Evolutionary conservation across 2,888 invertebrate genomes (phyloP), one percentile per base, ranked within the genome.

Genomic region (Operophtera brumata): DNA sequence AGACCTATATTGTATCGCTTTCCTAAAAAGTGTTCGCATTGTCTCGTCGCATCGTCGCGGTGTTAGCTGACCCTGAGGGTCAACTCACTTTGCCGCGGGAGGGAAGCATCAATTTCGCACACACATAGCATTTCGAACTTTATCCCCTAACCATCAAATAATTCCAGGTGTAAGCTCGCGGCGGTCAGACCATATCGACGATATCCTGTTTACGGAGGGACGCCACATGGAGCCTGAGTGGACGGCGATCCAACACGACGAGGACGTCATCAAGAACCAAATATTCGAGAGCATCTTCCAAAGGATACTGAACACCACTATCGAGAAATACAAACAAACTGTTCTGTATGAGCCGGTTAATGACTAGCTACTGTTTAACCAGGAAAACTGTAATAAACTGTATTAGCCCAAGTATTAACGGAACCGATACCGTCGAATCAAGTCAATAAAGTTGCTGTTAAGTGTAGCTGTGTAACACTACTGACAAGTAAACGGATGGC

Each of bases 211-310:
- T 59, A 69, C 84, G 12, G 89, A 90, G 61, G 90, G 88, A 90
- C 77, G 84, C 0, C 81, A 84, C n/a, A 84, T 84, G 55, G 90
- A 90, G 62, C 82, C 85, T 1, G 86, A 87, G 57, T 90, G 90
- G 90, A 88, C 87, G 0, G 69, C 83, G 0, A 70, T 87, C 0
- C 86, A 88, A 64, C 65, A 70, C 0, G 88, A 88, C 64, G 90
- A 90, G 47, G 82, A 77, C 12, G 48, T 67, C 8, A 84, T 90
- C 48, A 90, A 90, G 53, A 86, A 82, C 59, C 86, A 88, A 62
- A 70, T 89, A 5, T 89, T 88, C 63, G 88, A 88, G 35, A 82
- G 78, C 66, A 86, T 89, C 39, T 87, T 88, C 70, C 84, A 87
- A 60, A 82, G 77, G 65, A 77, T 89, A 34, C 80, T 90, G 35